Conservation (phyloP, 2,797 vertebrate genomes). For the Xiphorhynchus erythropygius region DNA sequence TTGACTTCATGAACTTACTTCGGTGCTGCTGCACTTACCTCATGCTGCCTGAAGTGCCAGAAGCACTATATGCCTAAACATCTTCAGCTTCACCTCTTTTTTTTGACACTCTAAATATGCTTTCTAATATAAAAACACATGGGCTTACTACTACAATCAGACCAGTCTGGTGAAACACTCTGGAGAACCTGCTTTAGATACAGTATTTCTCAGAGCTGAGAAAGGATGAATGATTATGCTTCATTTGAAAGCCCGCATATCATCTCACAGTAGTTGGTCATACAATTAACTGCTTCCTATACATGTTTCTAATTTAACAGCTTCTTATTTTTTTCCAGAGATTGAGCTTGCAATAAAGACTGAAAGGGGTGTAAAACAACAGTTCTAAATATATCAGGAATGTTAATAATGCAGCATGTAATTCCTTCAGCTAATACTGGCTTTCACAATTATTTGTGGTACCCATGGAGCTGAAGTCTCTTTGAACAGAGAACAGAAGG, state of each 20-base stretch:
- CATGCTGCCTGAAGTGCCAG: not conserved
- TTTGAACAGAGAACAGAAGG: not conserved
- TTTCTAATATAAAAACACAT: not conserved
- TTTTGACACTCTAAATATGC: not conserved
- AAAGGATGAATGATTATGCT: not conserved
- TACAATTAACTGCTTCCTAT: not conserved
- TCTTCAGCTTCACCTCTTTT: not conserved
- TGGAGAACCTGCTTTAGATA: not conserved
- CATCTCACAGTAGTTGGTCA: not conserved
- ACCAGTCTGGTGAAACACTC: not conserved
- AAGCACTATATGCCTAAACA: not conserved
- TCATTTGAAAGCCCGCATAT: not conserved
- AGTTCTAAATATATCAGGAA: not conserved
- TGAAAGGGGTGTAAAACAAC: not conserved
- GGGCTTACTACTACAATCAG: not conserved
- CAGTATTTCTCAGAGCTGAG: not conserved
- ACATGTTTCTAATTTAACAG: not conserved
- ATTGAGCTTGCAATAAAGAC: not conserved
- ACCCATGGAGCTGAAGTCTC: not conserved
- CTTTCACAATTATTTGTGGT: constrained; percentile 1
- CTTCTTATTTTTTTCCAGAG: not conserved
- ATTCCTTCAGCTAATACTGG: not conserved
- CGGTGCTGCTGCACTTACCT: not conserved
- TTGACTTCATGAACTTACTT: not conserved
- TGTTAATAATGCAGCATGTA: not conserved